phyloP scores from a whole-genome alignment of 1,140 invertebrate genomes.

The Amyelois transitella region DNA sequence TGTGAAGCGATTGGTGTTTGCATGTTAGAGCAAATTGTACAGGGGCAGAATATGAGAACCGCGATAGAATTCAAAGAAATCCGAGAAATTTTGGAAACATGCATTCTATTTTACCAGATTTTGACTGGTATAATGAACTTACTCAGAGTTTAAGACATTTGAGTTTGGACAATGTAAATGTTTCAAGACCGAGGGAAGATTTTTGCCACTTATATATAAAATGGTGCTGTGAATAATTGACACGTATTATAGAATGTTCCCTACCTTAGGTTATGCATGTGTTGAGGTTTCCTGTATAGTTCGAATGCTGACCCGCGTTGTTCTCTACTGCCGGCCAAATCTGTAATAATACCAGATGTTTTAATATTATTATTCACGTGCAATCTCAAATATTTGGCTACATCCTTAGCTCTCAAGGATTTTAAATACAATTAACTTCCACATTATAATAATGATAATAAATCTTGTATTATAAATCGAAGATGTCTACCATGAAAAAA shows the following conservation, averaged over 20 bases:
- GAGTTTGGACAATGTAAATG: background rate
- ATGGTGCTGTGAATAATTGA: constrained; percentile 2
- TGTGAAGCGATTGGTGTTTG: constrained; percentile 76
- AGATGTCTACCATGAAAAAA: too few relatives aligned
- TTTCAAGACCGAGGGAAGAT: background rate
- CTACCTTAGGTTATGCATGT: constrained; percentile 86
- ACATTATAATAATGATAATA: too few relatives aligned
- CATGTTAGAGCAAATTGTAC: constrained; percentile 75
- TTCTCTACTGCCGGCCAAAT: constrained; percentile 89
- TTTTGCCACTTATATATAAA: background rate
- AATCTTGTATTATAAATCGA: too few relatives aligned
- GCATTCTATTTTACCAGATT: constrained; percentile 18
- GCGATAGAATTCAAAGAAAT: constrained; percentile 8
- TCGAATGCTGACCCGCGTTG: constrained; percentile 96
- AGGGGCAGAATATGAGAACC: constrained; percentile 28
- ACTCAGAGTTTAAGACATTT: background rate
- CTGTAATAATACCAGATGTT: constrained; percentile 43
- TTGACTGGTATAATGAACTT: too few relatives aligned
- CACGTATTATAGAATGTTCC: background rate
- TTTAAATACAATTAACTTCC: too few relatives aligned
- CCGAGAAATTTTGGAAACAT: constrained; percentile 28
- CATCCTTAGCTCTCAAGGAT: too few relatives aligned
- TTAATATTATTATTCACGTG: background rate
- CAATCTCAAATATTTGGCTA: too few relatives aligned
- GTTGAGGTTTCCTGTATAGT: constrained; percentile 91